A percentile compares a stretch with the other conserved stretches of the same genome.
Conservation (phyloP, 2,888 invertebrate species). For the Drosophila nigricruria region DNA sequence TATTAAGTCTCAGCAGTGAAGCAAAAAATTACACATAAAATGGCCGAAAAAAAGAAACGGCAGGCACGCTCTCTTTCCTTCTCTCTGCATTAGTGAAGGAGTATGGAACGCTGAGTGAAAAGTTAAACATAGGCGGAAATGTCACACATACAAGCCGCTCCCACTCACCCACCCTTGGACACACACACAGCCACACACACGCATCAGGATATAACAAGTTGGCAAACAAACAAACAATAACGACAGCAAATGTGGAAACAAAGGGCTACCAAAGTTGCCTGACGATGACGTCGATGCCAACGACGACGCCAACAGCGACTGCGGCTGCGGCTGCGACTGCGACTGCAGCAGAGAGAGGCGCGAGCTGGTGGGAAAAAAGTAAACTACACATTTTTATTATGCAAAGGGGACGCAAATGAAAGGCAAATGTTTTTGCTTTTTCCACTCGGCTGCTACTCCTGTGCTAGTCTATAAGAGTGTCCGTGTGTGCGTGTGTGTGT, state of each 20-base stretch:
- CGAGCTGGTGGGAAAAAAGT: slow-evolving; percentile 45
- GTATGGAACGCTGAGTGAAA: slow-evolving; percentile 63
- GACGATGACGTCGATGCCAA: slow-evolving; percentile 30
- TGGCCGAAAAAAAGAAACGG: slow-evolving; percentile 56
- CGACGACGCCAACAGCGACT: slow-evolving; percentile 3
- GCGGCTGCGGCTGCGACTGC: slow-evolving; percentile 19
- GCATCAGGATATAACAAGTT: slow-evolving; percentile 54
- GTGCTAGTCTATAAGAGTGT: slow-evolving; percentile 9
- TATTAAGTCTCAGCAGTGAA: slow-evolving; percentile 69
- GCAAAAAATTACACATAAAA: slow-evolving; percentile 73
- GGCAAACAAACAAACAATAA: slow-evolving; percentile 74
- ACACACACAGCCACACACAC: slow-evolving; percentile 16
- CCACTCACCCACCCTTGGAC: slow-evolving; percentile 27
- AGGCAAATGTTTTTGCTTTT: slow-evolving; percentile 79
- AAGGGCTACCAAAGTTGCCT: slow-evolving; percentile 73
- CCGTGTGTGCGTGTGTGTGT: slow-evolving; percentile 31
- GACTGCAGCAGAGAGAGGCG: slow-evolving; percentile 29
- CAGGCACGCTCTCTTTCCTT: slow-evolving; percentile 21
- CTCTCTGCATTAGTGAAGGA: slow-evolving; percentile 22
- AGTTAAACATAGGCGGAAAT: slow-evolving; percentile 78
- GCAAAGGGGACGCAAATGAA: slow-evolving; percentile 79
- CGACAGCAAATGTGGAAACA: slow-evolving; percentile 72
- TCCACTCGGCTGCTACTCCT: slow-evolving; percentile 51
- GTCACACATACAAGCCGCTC: slow-evolving; percentile 73
- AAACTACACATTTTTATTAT: slow-evolving; percentile 81